phyloP scores from a whole-genome alignment of 2,797 vertebrate genomes.

The Eutrigla gurnardus region DNA sequence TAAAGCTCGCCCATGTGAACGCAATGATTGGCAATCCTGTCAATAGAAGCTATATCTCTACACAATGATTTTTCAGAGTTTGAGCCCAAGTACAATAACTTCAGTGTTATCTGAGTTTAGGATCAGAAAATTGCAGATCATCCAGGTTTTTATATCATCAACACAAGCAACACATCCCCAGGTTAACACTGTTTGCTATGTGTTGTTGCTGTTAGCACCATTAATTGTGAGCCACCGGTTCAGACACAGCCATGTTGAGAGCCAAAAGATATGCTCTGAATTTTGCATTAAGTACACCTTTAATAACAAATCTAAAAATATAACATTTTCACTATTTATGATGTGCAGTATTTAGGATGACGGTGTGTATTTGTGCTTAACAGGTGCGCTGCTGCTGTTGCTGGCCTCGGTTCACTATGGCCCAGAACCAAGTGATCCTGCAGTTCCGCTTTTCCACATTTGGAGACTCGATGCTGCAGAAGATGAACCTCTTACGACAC shows the following conservation, averaged over 20 bases:
- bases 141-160: no score
- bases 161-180: no score
- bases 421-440: conserved; percentile 93
- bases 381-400: conserved; percentile 46
- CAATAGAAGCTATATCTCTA: no score
- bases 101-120: no score
- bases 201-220: no score
- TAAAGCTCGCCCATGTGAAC: no score
- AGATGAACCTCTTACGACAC: conserved; percentile 95
- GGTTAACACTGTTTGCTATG: no score
- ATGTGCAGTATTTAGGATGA: not conserved
- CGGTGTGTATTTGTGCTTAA: conserved; percentile 20
- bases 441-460: conserved; percentile 97
- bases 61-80: no score
- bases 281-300: not conserved
- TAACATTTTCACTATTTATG: not conserved
- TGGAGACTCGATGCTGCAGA: conserved; percentile 94
- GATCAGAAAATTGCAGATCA: no score
- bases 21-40: no score
- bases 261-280: not conserved
- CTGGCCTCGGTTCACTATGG: conserved; percentile 82
- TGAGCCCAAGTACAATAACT: no score
- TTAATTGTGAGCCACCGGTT: no score
- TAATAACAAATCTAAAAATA: not conserved
- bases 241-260: not conserved